Conservation (phyloP, 2,113 vertebrate genomes). For the Ochotona curzoniae region DNA sequence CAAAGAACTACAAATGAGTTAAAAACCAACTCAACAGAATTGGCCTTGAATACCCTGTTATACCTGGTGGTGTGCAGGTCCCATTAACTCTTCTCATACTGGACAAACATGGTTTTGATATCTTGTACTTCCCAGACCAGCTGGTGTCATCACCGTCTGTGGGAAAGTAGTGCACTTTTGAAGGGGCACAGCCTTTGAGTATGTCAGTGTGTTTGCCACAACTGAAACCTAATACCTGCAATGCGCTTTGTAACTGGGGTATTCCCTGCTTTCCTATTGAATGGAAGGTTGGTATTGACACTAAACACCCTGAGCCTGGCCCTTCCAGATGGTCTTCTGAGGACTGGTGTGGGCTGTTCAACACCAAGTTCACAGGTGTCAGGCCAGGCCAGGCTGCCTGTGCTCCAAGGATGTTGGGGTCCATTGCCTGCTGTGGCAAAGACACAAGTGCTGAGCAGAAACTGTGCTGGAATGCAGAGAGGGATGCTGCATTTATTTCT, state of each 20-base stretch:
- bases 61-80: neutral
- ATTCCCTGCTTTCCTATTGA: neutral
- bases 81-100: neutral
- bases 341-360: too few species aligned
- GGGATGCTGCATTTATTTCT: neutral
- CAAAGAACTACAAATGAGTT: neutral
- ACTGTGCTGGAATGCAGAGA: neutral
- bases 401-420: neutral
- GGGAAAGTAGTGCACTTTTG: neutral
- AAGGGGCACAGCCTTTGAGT: neutral
- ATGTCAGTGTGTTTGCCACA: neutral
- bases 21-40: neutral
- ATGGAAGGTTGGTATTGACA: neutral
- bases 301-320: too few species aligned
- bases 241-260: neutral
- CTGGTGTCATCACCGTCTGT: neutral
- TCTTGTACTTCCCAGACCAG: neutral
- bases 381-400: neutral
- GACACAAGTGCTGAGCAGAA: neutral
- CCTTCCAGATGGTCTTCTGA: neutral
- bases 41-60: neutral
- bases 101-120: neutral
- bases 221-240: neutral
- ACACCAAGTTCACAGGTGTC: neutral
- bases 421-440: neutral